A percentile compares a stretch with the other conserved stretches of the same genome.
These are phyloP conservation scores for Spinus olivaceus DNA, from an alignment of 2,797 vertebrate species.

Conservation along the genomic window DNA sequence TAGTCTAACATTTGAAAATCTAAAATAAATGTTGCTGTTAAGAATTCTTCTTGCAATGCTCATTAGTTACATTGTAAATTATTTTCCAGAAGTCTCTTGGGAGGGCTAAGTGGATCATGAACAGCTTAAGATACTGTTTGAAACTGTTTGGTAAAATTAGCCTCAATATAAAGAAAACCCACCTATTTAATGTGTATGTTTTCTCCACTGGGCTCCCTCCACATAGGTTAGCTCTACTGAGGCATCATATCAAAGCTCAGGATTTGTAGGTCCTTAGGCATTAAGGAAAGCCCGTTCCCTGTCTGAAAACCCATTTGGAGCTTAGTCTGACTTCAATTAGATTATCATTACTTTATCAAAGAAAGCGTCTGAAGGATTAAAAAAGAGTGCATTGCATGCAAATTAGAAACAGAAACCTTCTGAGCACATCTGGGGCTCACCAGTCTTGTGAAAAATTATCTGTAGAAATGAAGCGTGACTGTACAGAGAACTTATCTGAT, in stretches of 20 bases:
- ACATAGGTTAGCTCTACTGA: not conserved
- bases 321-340: slow-evolving; percentile 20
- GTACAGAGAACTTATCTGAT: slow-evolving; percentile 27
- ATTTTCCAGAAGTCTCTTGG: not conserved
- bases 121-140: not conserved
- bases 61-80: not conserved
- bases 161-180: not conserved
- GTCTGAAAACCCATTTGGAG: not conserved
- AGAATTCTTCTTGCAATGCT: not conserved
- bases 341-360: slow-evolving; percentile 11
- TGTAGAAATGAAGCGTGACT: not conserved
- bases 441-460: slow-evolving; percentile 17
- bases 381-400: not conserved
- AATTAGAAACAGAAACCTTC: slow-evolving; percentile 28
- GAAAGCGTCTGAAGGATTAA: slow-evolving; percentile 4
- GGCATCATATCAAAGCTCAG: not conserved
- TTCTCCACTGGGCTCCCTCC: not conserved
- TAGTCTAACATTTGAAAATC: not conserved
- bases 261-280: not conserved
- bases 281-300: not conserved
- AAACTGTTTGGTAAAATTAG: not conserved
- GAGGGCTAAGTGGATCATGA: not conserved
- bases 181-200: not conserved
- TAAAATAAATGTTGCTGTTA: not conserved
- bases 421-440: not conserved